Evolutionary conservation across 2,888 invertebrate species (phyloP).

Genomic region (Noctua pronuba): DNA sequence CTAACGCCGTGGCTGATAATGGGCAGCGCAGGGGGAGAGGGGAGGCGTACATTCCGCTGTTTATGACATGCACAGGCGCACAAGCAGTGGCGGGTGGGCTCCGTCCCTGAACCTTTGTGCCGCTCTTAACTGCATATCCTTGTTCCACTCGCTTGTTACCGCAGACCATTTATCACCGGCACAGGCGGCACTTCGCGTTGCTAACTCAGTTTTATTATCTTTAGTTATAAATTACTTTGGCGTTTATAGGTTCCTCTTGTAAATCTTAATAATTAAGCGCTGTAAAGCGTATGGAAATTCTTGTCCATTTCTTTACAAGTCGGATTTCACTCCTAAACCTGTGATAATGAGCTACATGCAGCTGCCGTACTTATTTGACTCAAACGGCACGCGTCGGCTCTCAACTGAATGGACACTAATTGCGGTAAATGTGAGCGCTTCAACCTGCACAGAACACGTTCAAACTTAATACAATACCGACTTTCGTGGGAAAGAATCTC

Average conservation of each 20-base stretch:
- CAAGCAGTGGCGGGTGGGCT: slow-evolving; percentile 69
- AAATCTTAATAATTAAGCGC: slow-evolving; percentile 36
- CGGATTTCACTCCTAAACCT: slow-evolving; percentile 12
- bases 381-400: slow-evolving; percentile 80
- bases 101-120: slow-evolving; percentile 71
- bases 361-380: slow-evolving; percentile 75
- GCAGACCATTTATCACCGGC: slow-evolving; percentile 65
- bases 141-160: slow-evolving; percentile 71
- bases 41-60: slow-evolving; percentile 79
- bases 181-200: slow-evolving; percentile 50
- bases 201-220: slow-evolving; percentile 58
- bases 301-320: slow-evolving; percentile 1
- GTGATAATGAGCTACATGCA: slow-evolving; percentile 62
- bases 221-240: slow-evolving; percentile 54
- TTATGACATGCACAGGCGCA: slow-evolving; percentile 76
- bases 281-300: slow-evolving; percentile 26
- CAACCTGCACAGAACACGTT: slow-evolving; percentile 76
- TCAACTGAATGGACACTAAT: slow-evolving; percentile 84
- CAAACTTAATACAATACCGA: slow-evolving; percentile 74
- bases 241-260: slow-evolving; percentile 44
- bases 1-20: slow-evolving; percentile 78
- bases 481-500: slow-evolving; percentile 80
- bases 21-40: slow-evolving; percentile 67
- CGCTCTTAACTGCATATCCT: slow-evolving; percentile 69
- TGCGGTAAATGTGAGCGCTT: slow-evolving; percentile 79